Evolutionary conservation across 2,113 vertebrate genomes (phyloP).

Genomic region (Dipodomys ordii): DNA sequence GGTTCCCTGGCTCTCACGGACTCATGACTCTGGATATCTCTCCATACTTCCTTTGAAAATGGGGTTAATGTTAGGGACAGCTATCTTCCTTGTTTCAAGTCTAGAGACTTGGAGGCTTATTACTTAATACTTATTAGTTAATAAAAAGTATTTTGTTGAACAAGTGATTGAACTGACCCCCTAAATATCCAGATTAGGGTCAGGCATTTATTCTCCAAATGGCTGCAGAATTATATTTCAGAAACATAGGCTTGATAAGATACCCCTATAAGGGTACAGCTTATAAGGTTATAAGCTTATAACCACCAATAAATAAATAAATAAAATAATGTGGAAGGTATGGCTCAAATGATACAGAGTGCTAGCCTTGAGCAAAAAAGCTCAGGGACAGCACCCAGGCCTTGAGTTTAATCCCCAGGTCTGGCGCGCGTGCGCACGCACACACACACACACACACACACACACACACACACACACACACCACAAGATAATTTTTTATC

Average conservation of each 20-base stretch:
- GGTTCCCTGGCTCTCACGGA: not conserved
- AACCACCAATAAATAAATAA: not conserved
- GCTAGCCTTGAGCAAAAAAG: too few species aligned
- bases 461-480: too few species aligned
- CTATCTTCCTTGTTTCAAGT: not conserved
- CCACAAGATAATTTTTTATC: too few species aligned
- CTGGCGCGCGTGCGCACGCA: too few species aligned
- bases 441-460: too few species aligned
- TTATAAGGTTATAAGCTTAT: too few species aligned
- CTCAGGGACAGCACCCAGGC: not conserved
- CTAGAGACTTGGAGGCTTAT: not conserved
- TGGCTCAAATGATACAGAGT: too few species aligned
- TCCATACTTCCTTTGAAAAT: not conserved
- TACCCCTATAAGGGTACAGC: not conserved
- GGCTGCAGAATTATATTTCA: too few species aligned
- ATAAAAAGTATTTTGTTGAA: not conserved
- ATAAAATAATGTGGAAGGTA: not conserved
- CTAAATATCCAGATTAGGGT: not conserved
- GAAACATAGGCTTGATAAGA: too few species aligned
- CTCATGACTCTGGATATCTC: not conserved
- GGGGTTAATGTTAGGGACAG: not conserved
- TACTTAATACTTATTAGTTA: not conserved
- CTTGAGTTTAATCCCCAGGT: too few species aligned
- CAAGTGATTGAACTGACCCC: not conserved
- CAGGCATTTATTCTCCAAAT: not conserved